Evolutionary conservation across 2,797 vertebrate species (phyloP), one percentile per base, ranked within the genome.

Genomic region (Chelon auratus): DNA sequence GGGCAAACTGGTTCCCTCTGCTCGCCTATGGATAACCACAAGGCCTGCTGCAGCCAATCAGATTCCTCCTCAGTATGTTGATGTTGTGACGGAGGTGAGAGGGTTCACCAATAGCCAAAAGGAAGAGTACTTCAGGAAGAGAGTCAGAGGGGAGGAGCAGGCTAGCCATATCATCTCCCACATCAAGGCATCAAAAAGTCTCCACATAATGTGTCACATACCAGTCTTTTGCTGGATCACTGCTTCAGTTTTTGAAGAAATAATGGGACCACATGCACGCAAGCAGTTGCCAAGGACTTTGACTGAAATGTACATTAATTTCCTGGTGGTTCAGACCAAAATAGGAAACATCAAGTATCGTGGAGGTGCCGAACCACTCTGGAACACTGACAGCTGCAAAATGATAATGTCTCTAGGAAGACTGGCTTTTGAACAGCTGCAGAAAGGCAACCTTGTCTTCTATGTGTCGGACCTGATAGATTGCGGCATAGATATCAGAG

Each of bases 151-250:
- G 42, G 42, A 43, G 14, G 42, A 43, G 15, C 42, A 43, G 42
- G 11, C 15, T 1, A 5, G 5, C 42, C 14, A 17, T 6, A 17
- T 71, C 26, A 60, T 68, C 10, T 40, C 57, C 36, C 72, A 75
- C 63, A 11, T 43, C 5, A 43, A 43, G 15, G 6, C 4, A 43
- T 43, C 42, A 7, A 14, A 15, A 43, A 43, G 54, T 24, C 62
- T 67, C 72, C 52, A 75, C 65, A 62, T 75, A 26, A 75, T 75
- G 72, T 75, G 72, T 12, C 65, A 75, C 56, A 75, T 75, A 30
- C 72, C 72, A 0, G 52, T 62, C 13, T 72, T 72, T 53, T 72
- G 70, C 62, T 78, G 64, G 81, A 80, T 79, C 73, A 84, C 63
- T 26, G 80, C 26, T n/a, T 48, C 24, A 2, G 62, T 74, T 53